Conservation (phyloP, 2,888 invertebrate genomes). For the Metellina segmentata region DNA sequence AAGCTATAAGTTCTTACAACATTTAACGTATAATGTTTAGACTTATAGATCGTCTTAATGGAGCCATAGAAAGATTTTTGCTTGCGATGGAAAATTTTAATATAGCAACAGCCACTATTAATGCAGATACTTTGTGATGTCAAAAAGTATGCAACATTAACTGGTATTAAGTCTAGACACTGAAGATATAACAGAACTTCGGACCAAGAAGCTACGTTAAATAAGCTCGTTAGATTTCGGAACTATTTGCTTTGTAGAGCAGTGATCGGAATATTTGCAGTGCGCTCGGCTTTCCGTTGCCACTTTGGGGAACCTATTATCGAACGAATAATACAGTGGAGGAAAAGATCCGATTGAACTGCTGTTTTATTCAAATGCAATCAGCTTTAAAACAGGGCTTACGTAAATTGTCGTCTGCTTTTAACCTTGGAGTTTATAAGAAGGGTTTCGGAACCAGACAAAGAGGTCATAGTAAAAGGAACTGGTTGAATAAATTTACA, state of each 20-base stretch:
- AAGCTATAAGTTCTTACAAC: too few species aligned
- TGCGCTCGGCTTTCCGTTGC: not conserved
- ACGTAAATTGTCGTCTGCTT: conserved; percentile 27
- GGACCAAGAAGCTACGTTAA: too few species aligned
- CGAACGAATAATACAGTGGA: not conserved
- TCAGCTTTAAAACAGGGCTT: conserved; percentile 41
- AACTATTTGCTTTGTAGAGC: not conserved
- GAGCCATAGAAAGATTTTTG: too few species aligned
- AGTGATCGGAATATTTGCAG: not conserved
- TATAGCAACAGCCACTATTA: too few species aligned
- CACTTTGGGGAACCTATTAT: conserved; percentile 33
- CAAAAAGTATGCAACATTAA: too few species aligned
- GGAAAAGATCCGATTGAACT: not conserved
- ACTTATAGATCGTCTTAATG: too few species aligned
- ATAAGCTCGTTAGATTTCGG: too few species aligned
- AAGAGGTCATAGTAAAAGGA: conserved; percentile 17
- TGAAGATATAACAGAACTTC: too few species aligned
- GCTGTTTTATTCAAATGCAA: conserved; percentile 69
- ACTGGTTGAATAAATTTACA: conserved; percentile 45
- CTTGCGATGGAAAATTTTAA: too few species aligned
- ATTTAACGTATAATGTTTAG: too few species aligned
- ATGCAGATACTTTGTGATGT: too few species aligned
- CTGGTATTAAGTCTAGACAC: too few species aligned
- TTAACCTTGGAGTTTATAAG: conserved; percentile 37
- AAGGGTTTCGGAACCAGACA: conserved; percentile 16